Conservation (phyloP, 2,113 vertebrate genomes). For the Ictalurus punctatus region DNA sequence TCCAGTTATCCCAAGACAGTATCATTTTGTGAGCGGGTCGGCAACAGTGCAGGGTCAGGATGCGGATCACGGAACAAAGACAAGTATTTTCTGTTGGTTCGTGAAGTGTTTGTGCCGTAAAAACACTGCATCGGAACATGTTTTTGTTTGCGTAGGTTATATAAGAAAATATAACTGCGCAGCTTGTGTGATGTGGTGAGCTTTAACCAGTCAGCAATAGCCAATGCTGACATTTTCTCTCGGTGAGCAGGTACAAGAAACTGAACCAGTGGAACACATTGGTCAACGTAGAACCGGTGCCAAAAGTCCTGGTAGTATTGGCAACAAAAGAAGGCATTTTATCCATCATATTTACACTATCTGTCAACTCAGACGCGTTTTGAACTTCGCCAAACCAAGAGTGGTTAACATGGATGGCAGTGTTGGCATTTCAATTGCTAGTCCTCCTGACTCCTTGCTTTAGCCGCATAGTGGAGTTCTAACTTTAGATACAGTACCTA, state of each 20-base stretch:
- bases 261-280: background rate
- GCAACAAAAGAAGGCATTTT: background rate
- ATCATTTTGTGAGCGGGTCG: background rate
- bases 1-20: conserved; percentile 29
- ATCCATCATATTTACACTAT: background rate
- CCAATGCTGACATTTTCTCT: background rate
- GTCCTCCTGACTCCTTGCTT: background rate
- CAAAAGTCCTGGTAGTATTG: conserved; percentile 3
- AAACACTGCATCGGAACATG: background rate
- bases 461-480: background rate
- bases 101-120: background rate
- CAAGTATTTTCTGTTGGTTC: background rate
- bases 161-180: background rate
- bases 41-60: background rate
- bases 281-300: background rate
- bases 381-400: background rate
- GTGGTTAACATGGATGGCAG: conserved; percentile 8
- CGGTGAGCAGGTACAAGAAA: background rate
- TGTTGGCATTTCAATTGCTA: background rate
- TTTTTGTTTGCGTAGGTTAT: background rate
- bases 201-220: background rate
- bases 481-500: background rate
- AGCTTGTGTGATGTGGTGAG: background rate
- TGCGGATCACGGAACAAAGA: background rate
- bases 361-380: conserved; percentile 3